Evolutionary conservation across 2,797 vertebrate species (phyloP).

Genomic region (Molossus alvarezi): DNA sequence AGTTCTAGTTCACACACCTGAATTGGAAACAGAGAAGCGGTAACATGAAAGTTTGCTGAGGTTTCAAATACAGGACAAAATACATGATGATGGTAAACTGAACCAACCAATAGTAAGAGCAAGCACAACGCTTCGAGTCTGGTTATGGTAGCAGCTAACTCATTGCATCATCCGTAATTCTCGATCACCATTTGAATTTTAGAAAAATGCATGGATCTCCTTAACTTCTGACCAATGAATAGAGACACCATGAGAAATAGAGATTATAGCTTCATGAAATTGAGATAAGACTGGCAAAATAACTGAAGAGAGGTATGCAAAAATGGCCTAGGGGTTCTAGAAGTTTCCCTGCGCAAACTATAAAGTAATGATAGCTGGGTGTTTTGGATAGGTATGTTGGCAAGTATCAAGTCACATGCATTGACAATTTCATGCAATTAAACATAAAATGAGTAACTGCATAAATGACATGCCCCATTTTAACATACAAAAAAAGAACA

Average conservation of each 20-base stretch:
- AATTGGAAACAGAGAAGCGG: slow-evolving; percentile 70
- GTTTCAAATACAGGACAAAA: slow-evolving; percentile 67
- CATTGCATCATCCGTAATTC: slow-evolving; percentile 63
- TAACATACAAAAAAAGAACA: slow-evolving; percentile 89
- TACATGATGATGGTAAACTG: slow-evolving; percentile 13
- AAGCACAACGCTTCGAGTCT: slow-evolving; percentile 65
- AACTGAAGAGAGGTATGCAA: slow-evolving; percentile 79
- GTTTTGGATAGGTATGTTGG: slow-evolving; percentile 89
- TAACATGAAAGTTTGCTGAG: slow-evolving; percentile 73
- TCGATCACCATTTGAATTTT: slow-evolving; percentile 72
- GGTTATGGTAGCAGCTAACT: slow-evolving; percentile 70
- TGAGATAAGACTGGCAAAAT: slow-evolving; percentile 75
- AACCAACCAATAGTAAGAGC: slow-evolving; percentile 65
- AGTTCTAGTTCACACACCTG: slow-evolving; percentile 72
- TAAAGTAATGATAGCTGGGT: slow-evolving; percentile 68
- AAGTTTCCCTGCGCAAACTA: slow-evolving; percentile 55
- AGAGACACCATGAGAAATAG: slow-evolving; percentile 84
- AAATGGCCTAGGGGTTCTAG: slow-evolving; percentile 68
- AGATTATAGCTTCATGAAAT: slow-evolving; percentile 83
- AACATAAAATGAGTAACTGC: slow-evolving; percentile 84
- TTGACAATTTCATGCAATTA: slow-evolving; percentile 89
- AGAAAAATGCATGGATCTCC: slow-evolving; percentile 77
- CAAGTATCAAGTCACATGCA: slow-evolving; percentile 91
- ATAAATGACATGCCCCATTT: slow-evolving; percentile 90
- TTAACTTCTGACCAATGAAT: slow-evolving; percentile 80